Evolutionary conservation across 2,113 vertebrate genomes (phyloP).

Genomic region (Crotalus helleri): DNA sequence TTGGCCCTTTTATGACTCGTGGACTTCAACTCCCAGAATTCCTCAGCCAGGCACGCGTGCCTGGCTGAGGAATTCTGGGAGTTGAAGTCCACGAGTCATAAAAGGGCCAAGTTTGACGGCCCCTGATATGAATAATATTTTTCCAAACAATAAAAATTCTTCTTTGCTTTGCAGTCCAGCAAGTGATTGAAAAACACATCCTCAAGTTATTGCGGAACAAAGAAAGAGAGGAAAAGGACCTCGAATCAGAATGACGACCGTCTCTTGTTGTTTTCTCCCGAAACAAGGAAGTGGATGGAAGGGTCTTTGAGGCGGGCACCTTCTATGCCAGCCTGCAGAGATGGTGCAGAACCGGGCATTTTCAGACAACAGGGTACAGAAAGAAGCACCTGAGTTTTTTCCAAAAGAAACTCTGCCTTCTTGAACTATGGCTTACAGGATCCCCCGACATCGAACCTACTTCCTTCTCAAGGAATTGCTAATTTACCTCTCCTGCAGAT

Average conservation of each 20-base stretch:
- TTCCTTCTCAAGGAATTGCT: background rate
- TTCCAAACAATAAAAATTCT: background rate
- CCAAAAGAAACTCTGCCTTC: background rate
- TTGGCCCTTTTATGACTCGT: too few relatives aligned
- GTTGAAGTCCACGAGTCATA: too few relatives aligned
- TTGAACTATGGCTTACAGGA: background rate
- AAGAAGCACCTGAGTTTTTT: background rate
- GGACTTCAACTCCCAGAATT: too few relatives aligned
- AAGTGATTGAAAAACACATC: constrained; percentile 86
- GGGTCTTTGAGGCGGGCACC: background rate
- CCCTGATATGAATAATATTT: background rate
- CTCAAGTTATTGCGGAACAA: constrained; percentile 73
- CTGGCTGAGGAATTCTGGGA: too few relatives aligned
- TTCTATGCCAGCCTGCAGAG: background rate
- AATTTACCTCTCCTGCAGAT: background rate
- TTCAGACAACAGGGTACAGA: background rate
- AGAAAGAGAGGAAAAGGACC: constrained; percentile 13
- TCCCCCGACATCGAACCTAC: background rate
- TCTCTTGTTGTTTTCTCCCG: background rate
- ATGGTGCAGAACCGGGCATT: background rate
- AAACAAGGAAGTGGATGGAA: background rate
- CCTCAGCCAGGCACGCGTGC: too few relatives aligned
- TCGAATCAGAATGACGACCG: fast-evolving
- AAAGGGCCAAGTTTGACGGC: too few relatives aligned
- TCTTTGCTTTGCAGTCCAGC: constrained; percentile 75